Evolutionary conservation across 2,888 invertebrate species (phyloP).

Genomic region (Dolichopus griseipennis): DNA sequence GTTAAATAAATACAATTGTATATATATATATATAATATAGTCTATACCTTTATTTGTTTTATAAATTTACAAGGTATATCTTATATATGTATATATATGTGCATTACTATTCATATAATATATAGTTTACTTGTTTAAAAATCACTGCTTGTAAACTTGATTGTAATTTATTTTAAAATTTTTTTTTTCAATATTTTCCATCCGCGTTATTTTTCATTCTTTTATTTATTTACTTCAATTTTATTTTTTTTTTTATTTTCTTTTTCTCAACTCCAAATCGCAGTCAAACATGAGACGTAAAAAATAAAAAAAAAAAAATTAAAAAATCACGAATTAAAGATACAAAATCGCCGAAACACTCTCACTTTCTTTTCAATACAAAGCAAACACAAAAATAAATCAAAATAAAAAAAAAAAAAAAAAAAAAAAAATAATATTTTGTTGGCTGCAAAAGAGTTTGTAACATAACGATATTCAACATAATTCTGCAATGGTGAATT

Average conservation of each 20-base stretch:
- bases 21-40: too few species aligned
- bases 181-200: background rate
- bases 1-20: too few species aligned
- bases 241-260: background rate
- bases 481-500: too few species aligned
- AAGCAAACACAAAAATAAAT: background rate
- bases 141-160: background rate
- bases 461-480: background rate
- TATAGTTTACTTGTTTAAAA: background rate
- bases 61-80: too few species aligned
- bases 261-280: background rate
- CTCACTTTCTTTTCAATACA: background rate
- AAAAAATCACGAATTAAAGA: background rate
- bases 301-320: background rate
- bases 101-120: too few species aligned
- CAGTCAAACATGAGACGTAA: background rate
- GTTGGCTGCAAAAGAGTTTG: background rate
- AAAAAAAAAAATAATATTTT: too few species aligned
- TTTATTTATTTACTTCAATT: background rate
- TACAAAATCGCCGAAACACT: background rate
- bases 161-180: slow-evolving; percentile 1
- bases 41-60: too few species aligned
- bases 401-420: too few species aligned
- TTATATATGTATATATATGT: too few species aligned
- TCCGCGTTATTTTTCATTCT: background rate